Evolutionary conservation across 2,113 vertebrate species (phyloP).

Genomic region (Antennarius striatus): DNA sequence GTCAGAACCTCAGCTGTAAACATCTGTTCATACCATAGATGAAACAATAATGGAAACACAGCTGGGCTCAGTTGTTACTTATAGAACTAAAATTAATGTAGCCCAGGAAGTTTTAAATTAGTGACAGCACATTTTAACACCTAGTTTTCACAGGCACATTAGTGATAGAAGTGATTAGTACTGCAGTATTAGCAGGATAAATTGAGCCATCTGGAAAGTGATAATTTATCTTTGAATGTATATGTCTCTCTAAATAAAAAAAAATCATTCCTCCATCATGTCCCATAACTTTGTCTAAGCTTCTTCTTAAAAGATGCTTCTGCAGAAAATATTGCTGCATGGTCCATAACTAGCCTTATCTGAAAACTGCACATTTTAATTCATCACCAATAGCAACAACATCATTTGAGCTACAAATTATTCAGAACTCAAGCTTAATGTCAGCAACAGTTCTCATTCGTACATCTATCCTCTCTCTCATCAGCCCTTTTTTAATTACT

Average conservation of each 20-base stretch:
- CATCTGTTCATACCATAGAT: conserved; percentile 28
- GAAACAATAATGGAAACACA: conserved; percentile 16
- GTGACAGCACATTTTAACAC: conserved; percentile 14
- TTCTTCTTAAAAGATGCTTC: conserved; percentile 2
- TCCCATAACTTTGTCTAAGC: not conserved
- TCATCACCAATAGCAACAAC: conserved; percentile 21
- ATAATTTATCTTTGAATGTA: conserved; percentile 6
- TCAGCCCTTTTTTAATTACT: conserved; percentile 60
- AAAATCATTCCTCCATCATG: not conserved
- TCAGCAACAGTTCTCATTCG: conserved; percentile 33
- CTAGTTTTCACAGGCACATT: conserved; percentile 25
- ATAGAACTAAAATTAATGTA: not conserved
- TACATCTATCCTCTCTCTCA: conserved; percentile 45
- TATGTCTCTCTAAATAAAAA: not conserved
- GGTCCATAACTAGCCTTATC: conserved; percentile 4
- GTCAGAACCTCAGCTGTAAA: conserved; percentile 27
- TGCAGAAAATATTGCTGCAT: not conserved
- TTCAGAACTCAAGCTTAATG: conserved; percentile 18
- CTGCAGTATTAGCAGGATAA: conserved; percentile 11
- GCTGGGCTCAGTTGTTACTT: conserved; percentile 29
- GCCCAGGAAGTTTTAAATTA: conserved; percentile 18
- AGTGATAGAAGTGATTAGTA: conserved; percentile 10
- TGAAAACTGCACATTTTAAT: conserved; percentile 25
- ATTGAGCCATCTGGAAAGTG: conserved; percentile 6
- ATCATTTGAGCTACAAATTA: conserved; percentile 28